Percentiles rank a stretch among this genome's conserved stretches.
These are phyloP conservation scores for Pycnomerus fuliginosus DNA, from an alignment of 2,888 invertebrate genomes.

Conservation along the genomic window DNA sequence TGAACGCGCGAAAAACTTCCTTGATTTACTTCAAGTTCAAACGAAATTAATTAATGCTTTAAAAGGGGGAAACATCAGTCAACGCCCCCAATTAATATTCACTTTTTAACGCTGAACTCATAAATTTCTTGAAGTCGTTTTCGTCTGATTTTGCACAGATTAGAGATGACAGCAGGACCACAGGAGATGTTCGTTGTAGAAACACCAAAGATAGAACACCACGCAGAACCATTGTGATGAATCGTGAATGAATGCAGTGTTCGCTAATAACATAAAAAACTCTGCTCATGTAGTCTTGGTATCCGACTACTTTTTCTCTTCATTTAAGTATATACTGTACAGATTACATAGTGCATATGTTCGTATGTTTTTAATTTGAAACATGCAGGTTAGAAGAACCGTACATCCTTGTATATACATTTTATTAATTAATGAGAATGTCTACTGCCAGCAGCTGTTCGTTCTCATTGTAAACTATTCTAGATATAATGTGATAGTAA, in stretches of 20 bases:
- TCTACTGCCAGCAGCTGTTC: slow-evolving; percentile 13
- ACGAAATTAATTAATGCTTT: slow-evolving; percentile 3
- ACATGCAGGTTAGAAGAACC: slow-evolving; percentile 28
- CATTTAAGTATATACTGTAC: slow-evolving; percentile 3
- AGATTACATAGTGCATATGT: slow-evolving; percentile 11
- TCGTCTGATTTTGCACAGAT: slow-evolving; percentile 17
- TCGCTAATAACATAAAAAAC: slow-evolving; percentile 11
- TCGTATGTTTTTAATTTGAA: slow-evolving; percentile 17
- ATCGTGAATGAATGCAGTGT: slow-evolving; percentile 24
- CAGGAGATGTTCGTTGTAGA: slow-evolving; percentile 14
- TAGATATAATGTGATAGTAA: neutral
- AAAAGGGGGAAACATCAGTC: slow-evolving; percentile 10
- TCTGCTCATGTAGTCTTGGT: slow-evolving; percentile 1
- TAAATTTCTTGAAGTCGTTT: no score
- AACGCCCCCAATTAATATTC: slow-evolving; percentile 13
- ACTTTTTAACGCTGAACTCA: slow-evolving; percentile 1
- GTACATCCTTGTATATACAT: slow-evolving; percentile 34
- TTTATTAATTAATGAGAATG: slow-evolving; percentile 34
- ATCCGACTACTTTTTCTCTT: slow-evolving; percentile 1
- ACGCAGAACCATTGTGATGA: no score
- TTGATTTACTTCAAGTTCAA: no score
- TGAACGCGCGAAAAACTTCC: no score
- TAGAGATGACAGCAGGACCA: slow-evolving; percentile 18
- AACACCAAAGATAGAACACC: slow-evolving; percentile 13
- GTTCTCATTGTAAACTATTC: neutral